Evolutionary conservation across 2,888 invertebrate genomes (phyloP).

Genomic region (Apamea crenata): DNA sequence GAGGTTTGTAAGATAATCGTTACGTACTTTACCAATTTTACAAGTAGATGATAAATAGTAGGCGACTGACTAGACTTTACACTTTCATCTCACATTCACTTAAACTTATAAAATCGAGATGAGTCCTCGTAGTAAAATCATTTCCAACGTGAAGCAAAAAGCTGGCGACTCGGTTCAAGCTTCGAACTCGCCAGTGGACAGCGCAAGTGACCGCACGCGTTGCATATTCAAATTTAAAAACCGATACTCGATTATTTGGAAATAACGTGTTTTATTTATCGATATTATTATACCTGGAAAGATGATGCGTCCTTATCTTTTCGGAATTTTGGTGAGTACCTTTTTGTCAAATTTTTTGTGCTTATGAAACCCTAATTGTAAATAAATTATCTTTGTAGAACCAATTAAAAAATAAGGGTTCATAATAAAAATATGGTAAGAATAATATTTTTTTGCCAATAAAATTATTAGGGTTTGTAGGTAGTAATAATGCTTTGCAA

Average conservation of each 20-base stretch:
- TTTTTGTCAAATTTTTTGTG: conserved; percentile 7
- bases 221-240: conserved; percentile 62
- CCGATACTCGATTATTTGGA: conserved; percentile 46
- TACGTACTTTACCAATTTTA: neutral
- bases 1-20: too few species aligned
- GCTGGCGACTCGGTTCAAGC: conserved; percentile 73
- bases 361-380: neutral
- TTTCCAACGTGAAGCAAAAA: conserved; percentile 76
- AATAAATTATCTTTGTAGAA: neutral
- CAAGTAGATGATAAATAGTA: neutral
- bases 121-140: conserved; percentile 67
- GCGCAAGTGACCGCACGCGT: conserved; percentile 73
- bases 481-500: too few species aligned
- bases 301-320: conserved; percentile 73
- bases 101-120: conserved; percentile 69
- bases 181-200: conserved; percentile 75
- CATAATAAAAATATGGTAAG: neutral
- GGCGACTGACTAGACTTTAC: neutral
- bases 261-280: conserved; percentile 64
- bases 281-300: conserved; percentile 57
- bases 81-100: conserved; percentile 10
- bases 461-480: too few species aligned
- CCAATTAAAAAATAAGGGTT: neutral
- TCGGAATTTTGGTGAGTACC: conserved; percentile 78
- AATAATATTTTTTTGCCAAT: neutral